These are phyloP conservation scores for Gnatocerus cornutus DNA, from an alignment of 2,888 invertebrate genomes.

Conservation along the genomic window DNA sequence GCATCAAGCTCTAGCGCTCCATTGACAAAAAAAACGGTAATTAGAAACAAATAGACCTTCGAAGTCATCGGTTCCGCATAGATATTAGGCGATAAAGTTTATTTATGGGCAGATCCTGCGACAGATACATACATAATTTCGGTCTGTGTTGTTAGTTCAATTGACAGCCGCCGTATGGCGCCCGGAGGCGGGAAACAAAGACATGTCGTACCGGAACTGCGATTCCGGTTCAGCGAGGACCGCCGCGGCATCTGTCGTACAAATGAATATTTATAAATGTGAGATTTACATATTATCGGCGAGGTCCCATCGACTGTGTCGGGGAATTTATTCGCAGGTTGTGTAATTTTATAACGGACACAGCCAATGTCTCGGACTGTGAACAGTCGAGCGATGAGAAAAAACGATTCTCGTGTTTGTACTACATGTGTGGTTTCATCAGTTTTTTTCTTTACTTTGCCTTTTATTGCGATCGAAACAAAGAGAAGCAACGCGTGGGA, in stretches of 20 bases:
- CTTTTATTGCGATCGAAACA: slow-evolving; percentile 12
- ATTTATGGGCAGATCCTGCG: slow-evolving; percentile 61
- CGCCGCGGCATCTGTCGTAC: slow-evolving; percentile 66
- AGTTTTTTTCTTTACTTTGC: slow-evolving; percentile 14
- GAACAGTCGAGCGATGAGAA: slow-evolving; percentile 35
- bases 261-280: slow-evolving; percentile 67
- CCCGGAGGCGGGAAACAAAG: slow-evolving; percentile 65
- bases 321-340: slow-evolving; percentile 62
- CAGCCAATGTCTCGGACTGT: slow-evolving; percentile 36
- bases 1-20: slow-evolving; percentile 13
- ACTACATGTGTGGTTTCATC: slow-evolving; percentile 11
- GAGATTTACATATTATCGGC: slow-evolving; percentile 68
- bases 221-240: slow-evolving; percentile 68
- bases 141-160: slow-evolving; percentile 55
- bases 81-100: slow-evolving; percentile 61
- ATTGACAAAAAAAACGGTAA: slow-evolving; percentile 58
- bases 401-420: slow-evolving; percentile 21
- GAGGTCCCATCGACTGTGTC: slow-evolving; percentile 60
- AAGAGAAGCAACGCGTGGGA: neutral
- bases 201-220: slow-evolving; percentile 70
- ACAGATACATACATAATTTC: slow-evolving; percentile 66
- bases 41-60: slow-evolving; percentile 60
- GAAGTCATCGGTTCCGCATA: slow-evolving; percentile 58
- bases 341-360: slow-evolving; percentile 59
- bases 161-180: slow-evolving; percentile 66